Percentiles rank a stretch among this genome's conserved stretches.
Evolutionary conservation across 2,797 vertebrate species (phyloP).

Genomic region (Todus mexicanus): DNA sequence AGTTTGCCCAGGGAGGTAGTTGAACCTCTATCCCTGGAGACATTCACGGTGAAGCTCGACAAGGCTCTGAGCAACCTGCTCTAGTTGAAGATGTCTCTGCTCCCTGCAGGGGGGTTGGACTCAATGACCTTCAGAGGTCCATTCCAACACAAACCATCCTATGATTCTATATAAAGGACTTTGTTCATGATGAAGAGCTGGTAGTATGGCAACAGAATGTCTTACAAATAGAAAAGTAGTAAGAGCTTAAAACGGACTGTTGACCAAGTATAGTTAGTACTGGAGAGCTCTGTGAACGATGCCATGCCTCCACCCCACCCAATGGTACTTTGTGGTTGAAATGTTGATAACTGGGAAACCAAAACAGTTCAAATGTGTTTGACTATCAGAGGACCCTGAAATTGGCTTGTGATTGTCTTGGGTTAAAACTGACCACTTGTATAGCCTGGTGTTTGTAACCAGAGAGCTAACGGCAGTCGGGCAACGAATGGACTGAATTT

Average conservation of each 20-base stretch:
- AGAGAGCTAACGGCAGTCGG: not conserved
- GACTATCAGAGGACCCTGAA: not conserved
- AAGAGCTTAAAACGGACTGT: not conserved
- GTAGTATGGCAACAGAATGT: not conserved
- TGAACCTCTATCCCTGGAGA: no score
- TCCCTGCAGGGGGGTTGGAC: no score
- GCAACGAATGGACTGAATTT: not conserved
- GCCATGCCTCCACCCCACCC: no score
- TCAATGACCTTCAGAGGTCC: no score
- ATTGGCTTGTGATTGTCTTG: not conserved
- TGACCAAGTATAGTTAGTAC: not conserved
- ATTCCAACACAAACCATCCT: no score
- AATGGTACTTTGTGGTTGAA: not conserved
- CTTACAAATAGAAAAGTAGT: not conserved
- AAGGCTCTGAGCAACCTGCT: no score
- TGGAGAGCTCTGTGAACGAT: not conserved
- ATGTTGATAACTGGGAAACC: not conserved
- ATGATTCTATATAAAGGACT: no score
- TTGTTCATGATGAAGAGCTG: not conserved
- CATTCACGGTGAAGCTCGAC: no score
- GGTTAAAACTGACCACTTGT: not conserved
- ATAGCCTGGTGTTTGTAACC: not conserved
- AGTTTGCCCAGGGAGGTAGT: no score
- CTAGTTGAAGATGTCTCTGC: no score
- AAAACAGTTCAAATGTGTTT: not conserved